Percentiles rank a stretch among this genome's conserved stretches.
Evolutionary conservation across 2,888 invertebrate species (phyloP).

Genomic region (Nephrotoma flavescens): DNA sequence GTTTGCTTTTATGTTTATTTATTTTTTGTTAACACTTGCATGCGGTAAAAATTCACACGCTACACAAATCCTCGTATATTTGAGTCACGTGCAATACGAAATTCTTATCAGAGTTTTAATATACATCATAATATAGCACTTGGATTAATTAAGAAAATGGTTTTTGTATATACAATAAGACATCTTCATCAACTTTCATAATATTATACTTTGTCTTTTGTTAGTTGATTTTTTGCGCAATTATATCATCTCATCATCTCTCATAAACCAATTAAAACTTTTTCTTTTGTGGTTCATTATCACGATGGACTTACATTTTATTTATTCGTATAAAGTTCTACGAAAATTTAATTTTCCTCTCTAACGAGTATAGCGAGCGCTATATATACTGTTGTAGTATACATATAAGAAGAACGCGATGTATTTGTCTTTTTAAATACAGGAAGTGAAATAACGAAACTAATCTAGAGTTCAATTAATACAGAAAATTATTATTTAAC

Average conservation of each 20-base stretch:
- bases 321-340: not conserved
- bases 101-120: not conserved
- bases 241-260: not conserved
- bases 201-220: not conserved
- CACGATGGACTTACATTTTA: not conserved
- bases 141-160: not conserved
- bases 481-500: not conserved
- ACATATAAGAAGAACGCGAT: not conserved
- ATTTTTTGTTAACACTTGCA: not conserved
- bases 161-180: no score
- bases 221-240: not conserved
- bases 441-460: not conserved
- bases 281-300: not conserved
- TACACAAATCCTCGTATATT: not conserved
- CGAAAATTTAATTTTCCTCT: not conserved
- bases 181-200: no score
- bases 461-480: not conserved
- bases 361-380: not conserved
- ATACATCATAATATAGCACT: not conserved
- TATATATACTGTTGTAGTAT: not conserved
- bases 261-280: not conserved
- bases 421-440: not conserved
- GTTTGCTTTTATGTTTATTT: not conserved
- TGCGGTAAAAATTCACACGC: not conserved
- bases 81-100: not conserved